These are phyloP conservation scores for Acheta domesticus DNA, from an alignment of 2,888 invertebrate genomes.

Conservation along the genomic window DNA sequence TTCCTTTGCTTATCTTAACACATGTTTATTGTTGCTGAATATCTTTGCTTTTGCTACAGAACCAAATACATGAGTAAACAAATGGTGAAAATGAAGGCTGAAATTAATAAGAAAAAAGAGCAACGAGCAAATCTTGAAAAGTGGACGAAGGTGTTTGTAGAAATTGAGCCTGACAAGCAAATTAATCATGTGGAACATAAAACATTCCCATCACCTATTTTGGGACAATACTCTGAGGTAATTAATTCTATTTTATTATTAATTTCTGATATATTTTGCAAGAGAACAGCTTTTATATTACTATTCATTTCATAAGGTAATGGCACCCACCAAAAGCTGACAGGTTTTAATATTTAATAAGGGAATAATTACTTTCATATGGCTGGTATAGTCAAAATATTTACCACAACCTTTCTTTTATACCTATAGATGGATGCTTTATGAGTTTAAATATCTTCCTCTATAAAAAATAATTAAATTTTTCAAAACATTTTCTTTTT, in stretches of 20 bases:
- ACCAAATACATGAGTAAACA: slow-evolving; percentile 41
- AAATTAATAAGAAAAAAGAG: slow-evolving; percentile 46
- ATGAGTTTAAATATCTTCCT: too few relatives aligned
- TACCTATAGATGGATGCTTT: too few relatives aligned
- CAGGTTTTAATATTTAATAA: too few relatives aligned
- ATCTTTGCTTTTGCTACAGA: slow-evolving; percentile 31
- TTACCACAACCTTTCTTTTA: too few relatives aligned
- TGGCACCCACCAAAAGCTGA: too few relatives aligned
- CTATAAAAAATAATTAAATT: too few relatives aligned
- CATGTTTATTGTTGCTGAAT: background rate
- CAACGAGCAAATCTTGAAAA: slow-evolving; percentile 46
- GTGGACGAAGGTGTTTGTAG: slow-evolving; percentile 44
- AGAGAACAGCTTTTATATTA: too few relatives aligned
- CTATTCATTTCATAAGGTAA: too few relatives aligned
- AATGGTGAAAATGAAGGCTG: slow-evolving; percentile 41
- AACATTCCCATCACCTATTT: slow-evolving; percentile 42
- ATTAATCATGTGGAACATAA: slow-evolving; percentile 38
- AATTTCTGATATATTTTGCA: background rate
- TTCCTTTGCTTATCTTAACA: background rate
- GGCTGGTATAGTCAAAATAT: too few relatives aligned
- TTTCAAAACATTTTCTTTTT: too few relatives aligned
- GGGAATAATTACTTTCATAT: too few relatives aligned
- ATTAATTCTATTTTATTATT: background rate
- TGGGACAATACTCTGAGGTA: slow-evolving; percentile 44
- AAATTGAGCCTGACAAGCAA: slow-evolving; percentile 21